phyloP scores from a whole-genome alignment of 2,888 invertebrate genomes.

The Carpatolechia fugitivella region DNA sequence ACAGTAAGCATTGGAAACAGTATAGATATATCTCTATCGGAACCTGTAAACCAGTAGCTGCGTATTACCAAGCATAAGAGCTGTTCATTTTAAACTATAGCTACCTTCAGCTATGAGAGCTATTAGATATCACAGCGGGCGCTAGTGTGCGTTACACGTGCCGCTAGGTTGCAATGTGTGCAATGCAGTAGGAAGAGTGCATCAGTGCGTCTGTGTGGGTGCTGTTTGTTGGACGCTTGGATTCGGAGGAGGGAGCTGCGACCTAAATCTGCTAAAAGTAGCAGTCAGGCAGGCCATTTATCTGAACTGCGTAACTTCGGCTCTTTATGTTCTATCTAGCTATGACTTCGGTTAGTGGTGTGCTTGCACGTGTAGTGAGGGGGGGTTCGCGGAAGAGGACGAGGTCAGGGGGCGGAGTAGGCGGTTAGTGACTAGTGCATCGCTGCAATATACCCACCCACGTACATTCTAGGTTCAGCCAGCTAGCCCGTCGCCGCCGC shows the following conservation, averaged over 20 bases:
- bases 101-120: not conserved
- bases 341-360: slow-evolving; percentile 9
- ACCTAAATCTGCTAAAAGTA: slow-evolving; percentile 21
- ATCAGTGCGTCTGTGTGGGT: slow-evolving; percentile 22
- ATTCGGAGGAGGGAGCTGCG: slow-evolving; percentile 17
- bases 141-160: slow-evolving; percentile 48
- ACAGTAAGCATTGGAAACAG: too few relatives aligned
- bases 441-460: slow-evolving; percentile 12
- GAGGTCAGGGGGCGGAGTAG: slow-evolving; percentile 20
- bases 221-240: slow-evolving; percentile 8
- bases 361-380: slow-evolving; percentile 34
- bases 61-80: not conserved
- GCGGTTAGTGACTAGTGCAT: slow-evolving; percentile 8
- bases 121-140: not conserved
- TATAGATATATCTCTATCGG: not conserved
- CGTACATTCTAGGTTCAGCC: slow-evolving; percentile 13
- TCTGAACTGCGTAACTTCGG: slow-evolving; percentile 11
- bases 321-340: slow-evolving; percentile 10
- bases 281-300: slow-evolving; percentile 14
- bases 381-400: slow-evolving; percentile 27
- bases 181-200: slow-evolving; percentile 27
- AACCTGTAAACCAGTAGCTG: slow-evolving; percentile 1
- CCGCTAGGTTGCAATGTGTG: slow-evolving; percentile 36
- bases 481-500: not conserved
- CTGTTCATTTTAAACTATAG: slow-evolving; percentile 7